Evolutionary conservation across 1,140 invertebrate genomes (phyloP).

Genomic region (Doryteuthis pealeii): DNA sequence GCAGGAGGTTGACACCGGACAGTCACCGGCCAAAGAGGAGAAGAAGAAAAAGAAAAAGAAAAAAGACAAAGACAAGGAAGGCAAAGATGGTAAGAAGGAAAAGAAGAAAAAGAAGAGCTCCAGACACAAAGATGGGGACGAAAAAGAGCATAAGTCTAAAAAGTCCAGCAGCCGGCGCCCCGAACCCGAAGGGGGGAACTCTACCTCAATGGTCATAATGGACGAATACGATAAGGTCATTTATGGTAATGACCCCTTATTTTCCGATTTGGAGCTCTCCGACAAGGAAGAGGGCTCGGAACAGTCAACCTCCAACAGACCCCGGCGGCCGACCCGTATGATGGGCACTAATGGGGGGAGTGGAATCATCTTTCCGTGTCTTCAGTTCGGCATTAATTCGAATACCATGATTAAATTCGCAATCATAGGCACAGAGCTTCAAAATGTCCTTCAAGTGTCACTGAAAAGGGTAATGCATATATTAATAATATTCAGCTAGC

Average conservation of each 20-base stretch:
- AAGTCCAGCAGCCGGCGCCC: slow-evolving; percentile 32
- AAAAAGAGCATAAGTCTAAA: slow-evolving; percentile 20
- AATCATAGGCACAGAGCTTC: slow-evolving; percentile 93
- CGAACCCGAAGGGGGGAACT: slow-evolving; percentile 53
- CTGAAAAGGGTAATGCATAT: slow-evolving; percentile 83
- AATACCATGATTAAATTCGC: slow-evolving; percentile 98
- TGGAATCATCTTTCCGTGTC: slow-evolving; percentile 43
- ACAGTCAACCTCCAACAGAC: slow-evolving; percentile 4
- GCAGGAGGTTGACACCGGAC: neutral
- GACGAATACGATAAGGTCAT: slow-evolving; percentile 52
- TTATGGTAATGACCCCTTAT: slow-evolving; percentile 52
- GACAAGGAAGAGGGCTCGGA: slow-evolving; percentile 32
- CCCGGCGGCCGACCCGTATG: slow-evolving; percentile 10
- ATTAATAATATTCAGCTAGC: neutral
- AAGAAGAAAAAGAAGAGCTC: slow-evolving; percentile 40
- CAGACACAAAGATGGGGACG: slow-evolving; percentile 29
- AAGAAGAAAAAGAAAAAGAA: slow-evolving; percentile 31
- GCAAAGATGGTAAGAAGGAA: slow-evolving; percentile 30
- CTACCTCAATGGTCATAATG: slow-evolving; percentile 19
- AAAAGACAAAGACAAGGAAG: slow-evolving; percentile 28
- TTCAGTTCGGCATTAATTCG: slow-evolving; percentile 71
- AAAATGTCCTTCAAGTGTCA: slow-evolving; percentile 95
- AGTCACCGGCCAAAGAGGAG: neutral
- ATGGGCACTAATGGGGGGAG: slow-evolving; percentile 17
- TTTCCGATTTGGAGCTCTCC: slow-evolving; percentile 53